A percentile compares a stretch with the other conserved stretches of the same genome.
Conservation (phyloP, 1,140 invertebrate species). For the Teleopsis dalmanni region DNA sequence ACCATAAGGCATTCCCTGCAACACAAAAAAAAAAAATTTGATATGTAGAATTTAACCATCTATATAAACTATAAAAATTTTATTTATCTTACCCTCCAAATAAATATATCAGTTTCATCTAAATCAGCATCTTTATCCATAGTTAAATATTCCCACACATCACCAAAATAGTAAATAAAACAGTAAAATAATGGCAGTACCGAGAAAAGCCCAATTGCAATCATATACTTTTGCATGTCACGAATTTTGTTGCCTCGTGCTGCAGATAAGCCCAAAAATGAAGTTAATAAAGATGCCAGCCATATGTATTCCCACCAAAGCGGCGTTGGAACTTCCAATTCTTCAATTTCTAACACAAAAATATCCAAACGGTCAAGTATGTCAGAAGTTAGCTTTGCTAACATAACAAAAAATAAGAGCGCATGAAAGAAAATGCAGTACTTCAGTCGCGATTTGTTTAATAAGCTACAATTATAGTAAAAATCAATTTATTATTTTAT, state of each 20-base stretch:
- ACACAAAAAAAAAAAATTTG: constrained; percentile 27
- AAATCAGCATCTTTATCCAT: constrained; percentile 56
- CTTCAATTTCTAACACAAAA: constrained; percentile 89
- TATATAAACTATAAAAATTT: background rate
- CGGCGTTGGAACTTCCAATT: constrained; percentile 80
- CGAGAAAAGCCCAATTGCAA: constrained; percentile 70
- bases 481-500: too few species aligned
- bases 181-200: constrained; percentile 76
- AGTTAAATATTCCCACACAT: constrained; percentile 73
- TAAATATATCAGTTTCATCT: constrained; percentile 56
- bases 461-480: constrained; percentile 61
- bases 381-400: constrained; percentile 84
- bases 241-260: constrained; percentile 74
- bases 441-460: constrained; percentile 86
- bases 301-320: constrained; percentile 87
- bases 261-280: constrained; percentile 78
- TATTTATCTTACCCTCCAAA: constrained; percentile 68
- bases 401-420: constrained; percentile 80
- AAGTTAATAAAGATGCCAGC: constrained; percentile 77
- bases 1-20: constrained; percentile 82
- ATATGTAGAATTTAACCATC: background rate
- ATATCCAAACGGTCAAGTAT: constrained; percentile 86
- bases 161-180: constrained; percentile 70
- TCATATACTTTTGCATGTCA: constrained; percentile 73
- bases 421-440: constrained; percentile 90